Evolutionary conservation across 2,888 invertebrate genomes (phyloP).

Genomic region (Drosophila emarginata): DNA sequence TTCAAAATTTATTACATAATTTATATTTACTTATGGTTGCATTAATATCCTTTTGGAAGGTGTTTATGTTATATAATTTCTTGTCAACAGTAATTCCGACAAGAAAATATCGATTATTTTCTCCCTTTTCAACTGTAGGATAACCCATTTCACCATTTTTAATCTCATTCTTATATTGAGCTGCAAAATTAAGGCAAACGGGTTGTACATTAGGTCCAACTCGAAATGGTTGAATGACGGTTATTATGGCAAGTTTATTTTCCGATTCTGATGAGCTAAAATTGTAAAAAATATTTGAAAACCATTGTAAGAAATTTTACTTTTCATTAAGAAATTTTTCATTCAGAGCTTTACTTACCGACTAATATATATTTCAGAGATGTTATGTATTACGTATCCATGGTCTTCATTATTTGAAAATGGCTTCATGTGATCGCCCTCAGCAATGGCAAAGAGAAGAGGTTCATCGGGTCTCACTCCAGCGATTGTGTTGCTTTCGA

Average conservation of each 20-base stretch:
- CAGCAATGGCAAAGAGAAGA: constrained; percentile 26
- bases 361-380: constrained; percentile 34
- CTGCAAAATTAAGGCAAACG: constrained; percentile 39
- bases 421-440: constrained; percentile 14
- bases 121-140: not conserved
- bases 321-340: too few relatives aligned
- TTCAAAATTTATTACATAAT: constrained; percentile 54
- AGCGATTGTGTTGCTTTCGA: not conserved
- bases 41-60: not conserved
- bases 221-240: constrained; percentile 48
- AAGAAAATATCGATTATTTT: not conserved
- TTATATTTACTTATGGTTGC: not conserved
- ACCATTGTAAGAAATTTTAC: too few relatives aligned
- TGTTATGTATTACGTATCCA: constrained; percentile 42
- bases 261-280: too few relatives aligned
- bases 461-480: not conserved
- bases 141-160: not conserved
- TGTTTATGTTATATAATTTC: not conserved
- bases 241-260: constrained; percentile 38
- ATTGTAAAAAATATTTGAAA: too few relatives aligned
- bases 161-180: not conserved
- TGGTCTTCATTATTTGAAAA: constrained; percentile 24
- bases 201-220: constrained; percentile 46
- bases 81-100: not conserved
- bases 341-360: constrained; percentile 35